These are phyloP conservation scores for Carassius auratus DNA, from an alignment of 2,113 vertebrate species.

Conservation along the genomic window DNA sequence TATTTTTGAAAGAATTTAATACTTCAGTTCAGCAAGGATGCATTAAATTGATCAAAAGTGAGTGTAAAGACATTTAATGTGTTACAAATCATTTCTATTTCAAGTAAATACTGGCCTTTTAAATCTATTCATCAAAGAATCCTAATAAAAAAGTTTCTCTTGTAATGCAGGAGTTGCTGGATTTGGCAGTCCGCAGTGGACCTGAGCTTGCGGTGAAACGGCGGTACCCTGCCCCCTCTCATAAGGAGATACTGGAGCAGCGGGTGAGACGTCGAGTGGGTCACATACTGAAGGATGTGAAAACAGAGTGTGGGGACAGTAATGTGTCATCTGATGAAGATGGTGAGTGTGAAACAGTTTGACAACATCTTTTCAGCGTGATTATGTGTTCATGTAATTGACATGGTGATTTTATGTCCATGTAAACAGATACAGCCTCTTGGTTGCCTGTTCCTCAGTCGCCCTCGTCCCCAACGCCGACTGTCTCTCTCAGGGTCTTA, in stretches of 20 bases:
- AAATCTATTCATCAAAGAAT: neutral
- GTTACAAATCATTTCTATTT: neutral
- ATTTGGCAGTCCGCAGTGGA: conserved; percentile 86
- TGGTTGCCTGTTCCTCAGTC: conserved; percentile 85
- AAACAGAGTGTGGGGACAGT: conserved; percentile 91
- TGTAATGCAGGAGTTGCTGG: conserved; percentile 83
- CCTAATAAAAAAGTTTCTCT: neutral
- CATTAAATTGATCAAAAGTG: neutral
- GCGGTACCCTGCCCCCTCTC: conserved; percentile 70
- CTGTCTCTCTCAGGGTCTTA: conserved; percentile 86
- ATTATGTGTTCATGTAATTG: neutral
- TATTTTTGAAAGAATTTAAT: neutral
- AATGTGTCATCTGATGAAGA: conserved; percentile 93
- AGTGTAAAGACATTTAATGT: neutral
- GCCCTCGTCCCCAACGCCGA: conserved; percentile 79
- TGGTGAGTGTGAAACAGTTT: conserved; percentile 72
- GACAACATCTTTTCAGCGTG: neutral
- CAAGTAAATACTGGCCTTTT: neutral
- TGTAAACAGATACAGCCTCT: conserved; percentile 80
- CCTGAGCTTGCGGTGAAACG: conserved; percentile 79
- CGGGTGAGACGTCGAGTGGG: conserved; percentile 83
- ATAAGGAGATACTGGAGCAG: conserved; percentile 84
- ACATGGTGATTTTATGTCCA: neutral
- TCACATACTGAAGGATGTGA: conserved; percentile 90
- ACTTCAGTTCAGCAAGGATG: neutral